These are phyloP conservation scores for Macrocentrus cingulum DNA, from an alignment of 1,140 invertebrate genomes.

Conservation along the genomic window DNA sequence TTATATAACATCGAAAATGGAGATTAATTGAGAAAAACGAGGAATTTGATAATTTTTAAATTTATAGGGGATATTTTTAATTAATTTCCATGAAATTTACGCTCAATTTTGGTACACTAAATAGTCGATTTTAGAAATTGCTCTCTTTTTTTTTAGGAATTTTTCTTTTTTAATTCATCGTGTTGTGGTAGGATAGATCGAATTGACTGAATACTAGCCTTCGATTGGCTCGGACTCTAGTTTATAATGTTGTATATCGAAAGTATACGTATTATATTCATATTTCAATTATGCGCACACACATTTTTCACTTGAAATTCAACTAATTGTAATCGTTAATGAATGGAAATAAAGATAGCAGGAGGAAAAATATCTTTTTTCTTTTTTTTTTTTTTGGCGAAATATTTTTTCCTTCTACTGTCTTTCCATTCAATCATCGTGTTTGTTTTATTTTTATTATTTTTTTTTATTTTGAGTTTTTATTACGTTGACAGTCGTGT, in stretches of 20 bases:
- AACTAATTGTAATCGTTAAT: slow-evolving; percentile 2
- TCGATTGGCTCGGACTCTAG: slow-evolving; percentile 1
- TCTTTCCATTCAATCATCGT: not conserved
- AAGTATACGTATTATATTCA: not conserved
- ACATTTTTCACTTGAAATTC: slow-evolving; percentile 6
- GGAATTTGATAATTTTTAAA: no score
- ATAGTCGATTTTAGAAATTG: no score
- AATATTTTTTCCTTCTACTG: no score
- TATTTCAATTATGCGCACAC: not conserved
- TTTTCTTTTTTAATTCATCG: no score
- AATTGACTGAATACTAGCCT: slow-evolving; percentile 6
- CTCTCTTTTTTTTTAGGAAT: no score
- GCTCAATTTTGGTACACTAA: no score
- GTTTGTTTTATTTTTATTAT: slow-evolving; percentile 8
- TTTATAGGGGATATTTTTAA: not conserved
- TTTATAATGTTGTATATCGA: not conserved
- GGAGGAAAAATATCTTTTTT: no score
- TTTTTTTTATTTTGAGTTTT: not conserved
- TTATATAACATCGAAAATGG: slow-evolving; percentile 14
- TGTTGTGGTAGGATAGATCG: not conserved
- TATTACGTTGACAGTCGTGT: slow-evolving; percentile 6
- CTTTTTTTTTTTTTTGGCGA: no score
- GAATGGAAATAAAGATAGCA: not conserved
- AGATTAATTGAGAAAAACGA: not conserved
- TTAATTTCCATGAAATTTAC: no score